Conservation (phyloP, 2,888 invertebrate genomes). For the Sepiola atlantica region DNA sequence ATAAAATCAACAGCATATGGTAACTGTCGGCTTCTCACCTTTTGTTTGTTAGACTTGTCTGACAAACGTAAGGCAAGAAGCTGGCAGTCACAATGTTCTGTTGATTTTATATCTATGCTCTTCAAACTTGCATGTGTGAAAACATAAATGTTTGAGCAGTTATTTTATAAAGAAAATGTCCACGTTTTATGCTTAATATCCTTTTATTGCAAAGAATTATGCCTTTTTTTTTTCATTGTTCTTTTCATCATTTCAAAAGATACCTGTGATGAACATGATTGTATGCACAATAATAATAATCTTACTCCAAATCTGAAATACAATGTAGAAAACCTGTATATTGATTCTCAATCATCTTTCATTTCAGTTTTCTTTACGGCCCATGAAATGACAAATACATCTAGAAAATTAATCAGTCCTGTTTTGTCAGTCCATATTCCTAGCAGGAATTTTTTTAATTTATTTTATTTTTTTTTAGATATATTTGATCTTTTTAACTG, state of each 20-base stretch:
- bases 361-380: not conserved
- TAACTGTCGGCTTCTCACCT: too few relatives aligned
- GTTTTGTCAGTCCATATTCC: not conserved
- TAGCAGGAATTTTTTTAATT: too few relatives aligned
- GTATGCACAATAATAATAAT: not conserved
- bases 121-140: too few relatives aligned
- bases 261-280: not conserved
- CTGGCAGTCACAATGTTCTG: too few relatives aligned
- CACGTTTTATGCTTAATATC: not conserved
- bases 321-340: not conserved
- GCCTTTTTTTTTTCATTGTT: not conserved
- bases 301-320: not conserved
- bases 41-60: too few relatives aligned
- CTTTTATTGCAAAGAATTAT: not conserved
- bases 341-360: not conserved
- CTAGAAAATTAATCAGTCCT: not conserved
- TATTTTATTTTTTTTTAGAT: too few relatives aligned
- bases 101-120: too few relatives aligned
- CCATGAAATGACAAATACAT: not conserved
- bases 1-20: too few relatives aligned
- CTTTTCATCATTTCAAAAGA: not conserved
- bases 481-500: too few relatives aligned
- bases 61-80: too few relatives aligned
- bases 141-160: not conserved
- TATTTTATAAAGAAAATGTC: not conserved